Conservation (phyloP, 1,140 invertebrate genomes). For the Chironomus tepperi region DNA sequence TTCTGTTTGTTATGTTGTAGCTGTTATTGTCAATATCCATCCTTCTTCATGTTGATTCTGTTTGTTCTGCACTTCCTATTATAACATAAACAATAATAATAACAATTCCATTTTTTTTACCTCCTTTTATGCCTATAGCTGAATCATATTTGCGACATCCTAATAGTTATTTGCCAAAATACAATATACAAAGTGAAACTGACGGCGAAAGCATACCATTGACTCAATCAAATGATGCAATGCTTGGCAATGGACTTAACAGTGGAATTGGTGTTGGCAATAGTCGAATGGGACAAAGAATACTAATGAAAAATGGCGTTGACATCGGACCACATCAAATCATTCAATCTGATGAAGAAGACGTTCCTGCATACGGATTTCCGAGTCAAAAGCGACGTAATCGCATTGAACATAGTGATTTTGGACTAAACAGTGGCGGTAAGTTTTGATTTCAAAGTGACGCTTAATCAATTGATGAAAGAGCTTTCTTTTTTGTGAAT, state of each 20-base stretch:
- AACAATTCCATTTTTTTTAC: too few relatives aligned
- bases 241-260: conserved; percentile 39
- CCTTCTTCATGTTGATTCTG: too few relatives aligned
- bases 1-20: conserved; percentile 19
- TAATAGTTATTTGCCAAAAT: conserved; percentile 72
- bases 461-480: neutral
- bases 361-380: conserved; percentile 26
- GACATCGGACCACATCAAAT: conserved; percentile 33
- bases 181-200: conserved; percentile 58
- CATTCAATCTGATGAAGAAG: conserved; percentile 32
- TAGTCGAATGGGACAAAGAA: conserved; percentile 43
- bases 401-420: conserved; percentile 28
- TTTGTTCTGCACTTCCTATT: too few relatives aligned
- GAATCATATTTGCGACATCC: conserved; percentile 71
- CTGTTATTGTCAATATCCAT: too few relatives aligned
- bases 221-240: conserved; percentile 40
- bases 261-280: too few relatives aligned
- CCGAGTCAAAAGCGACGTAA: conserved; percentile 24
- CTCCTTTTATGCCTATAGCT: conserved; percentile 36
- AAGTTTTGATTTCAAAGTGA: conserved; percentile 1
- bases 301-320: conserved; percentile 38
- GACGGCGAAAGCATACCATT: conserved; percentile 50
- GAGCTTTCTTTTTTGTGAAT: neutral
- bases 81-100: too few relatives aligned
- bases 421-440: conserved; percentile 26